Conservation (phyloP, 2,888 invertebrate genomes). For the Andrena chrysosceles region DNA sequence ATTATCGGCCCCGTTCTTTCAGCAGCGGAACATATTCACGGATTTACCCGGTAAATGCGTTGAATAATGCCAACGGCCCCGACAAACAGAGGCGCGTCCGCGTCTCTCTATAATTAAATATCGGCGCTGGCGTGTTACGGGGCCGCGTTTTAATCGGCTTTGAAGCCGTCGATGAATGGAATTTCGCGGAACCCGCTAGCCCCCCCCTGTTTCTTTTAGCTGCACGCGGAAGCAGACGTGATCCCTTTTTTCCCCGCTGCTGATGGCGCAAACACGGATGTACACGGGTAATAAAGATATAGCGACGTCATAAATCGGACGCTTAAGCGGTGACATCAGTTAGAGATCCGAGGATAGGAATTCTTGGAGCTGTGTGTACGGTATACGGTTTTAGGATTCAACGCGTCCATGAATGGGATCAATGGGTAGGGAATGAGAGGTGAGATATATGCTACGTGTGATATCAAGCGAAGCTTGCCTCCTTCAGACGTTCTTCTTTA, state of each 20-base stretch:
- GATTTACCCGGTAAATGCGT: constrained; percentile 50
- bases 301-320: no score
- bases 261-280: constrained; percentile 16
- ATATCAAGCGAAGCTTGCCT: no score
- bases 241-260: constrained; percentile 27
- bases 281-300: no score
- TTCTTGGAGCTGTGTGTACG: no score
- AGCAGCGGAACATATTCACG: constrained; percentile 36
- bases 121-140: constrained; percentile 36
- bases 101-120: constrained; percentile 63
- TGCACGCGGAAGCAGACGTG: constrained; percentile 4
- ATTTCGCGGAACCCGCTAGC: constrained; percentile 31
- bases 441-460: no score
- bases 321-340: no score
- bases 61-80: constrained; percentile 39
- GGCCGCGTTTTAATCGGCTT: constrained; percentile 64
- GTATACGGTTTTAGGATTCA: no score
- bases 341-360: no score
- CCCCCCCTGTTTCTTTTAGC: neutral
- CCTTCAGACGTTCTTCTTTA: no score
- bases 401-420: neutral
- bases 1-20: constrained; percentile 39
- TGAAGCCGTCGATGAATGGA: constrained; percentile 44
- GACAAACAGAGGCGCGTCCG: constrained; percentile 25
- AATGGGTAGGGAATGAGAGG: no score